Base-by-base conservation (phyloP, 2,797 vertebrate species). In the Synanceia verrucosa region DNA sequence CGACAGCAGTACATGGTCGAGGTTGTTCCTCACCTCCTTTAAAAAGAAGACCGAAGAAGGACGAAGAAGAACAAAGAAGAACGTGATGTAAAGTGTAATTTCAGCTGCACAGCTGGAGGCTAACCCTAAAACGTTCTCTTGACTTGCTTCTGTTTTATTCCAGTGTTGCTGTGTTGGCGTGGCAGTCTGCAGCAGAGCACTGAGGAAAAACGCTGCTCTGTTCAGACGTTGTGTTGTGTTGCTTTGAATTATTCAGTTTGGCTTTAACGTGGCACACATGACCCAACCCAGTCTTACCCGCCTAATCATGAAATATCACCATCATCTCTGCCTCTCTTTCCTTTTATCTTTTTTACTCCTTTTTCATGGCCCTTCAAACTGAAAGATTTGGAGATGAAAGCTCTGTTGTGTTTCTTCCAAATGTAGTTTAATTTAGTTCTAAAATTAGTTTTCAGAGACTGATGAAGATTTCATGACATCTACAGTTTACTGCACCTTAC, bases 221-320 rank as follows among this genome's bases (percentile, higher is more conserved):
- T 70, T 47, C 60, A 62, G 62, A 73, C 34, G 9, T 57, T 81
- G 66, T 73, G 72, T 70, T 86, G 76, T 65, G 78, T 82, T 83
- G 68, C 76, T 70, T 61, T 86, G 73, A 90, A 90, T 89, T 80
- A 89, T 89, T 90, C 78, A 89, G 68, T 79, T 76, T 26, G 56
- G 70, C 75, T 84, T 84, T 79, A 83, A 85, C 76, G 53, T 47
- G 26, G 51, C 51, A 60, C 76, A 82, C 47, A 73, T 88, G 88
- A 85, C 64, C 65, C 43, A 13, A 56, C 55, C 62, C 50, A 67
- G 72, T 79, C 68, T 67, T 56, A 74, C 33, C 37, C 59, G 55
- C 37, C 61, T 70, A 65, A 83, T 84, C 77, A 61, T 65, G 65
- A 6, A 52, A 52, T 31, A 55, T 73, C 66, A 73, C 53, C 79